Conservation (phyloP, 2,797 vertebrate species). For the Urocyon cinereoargenteus region DNA sequence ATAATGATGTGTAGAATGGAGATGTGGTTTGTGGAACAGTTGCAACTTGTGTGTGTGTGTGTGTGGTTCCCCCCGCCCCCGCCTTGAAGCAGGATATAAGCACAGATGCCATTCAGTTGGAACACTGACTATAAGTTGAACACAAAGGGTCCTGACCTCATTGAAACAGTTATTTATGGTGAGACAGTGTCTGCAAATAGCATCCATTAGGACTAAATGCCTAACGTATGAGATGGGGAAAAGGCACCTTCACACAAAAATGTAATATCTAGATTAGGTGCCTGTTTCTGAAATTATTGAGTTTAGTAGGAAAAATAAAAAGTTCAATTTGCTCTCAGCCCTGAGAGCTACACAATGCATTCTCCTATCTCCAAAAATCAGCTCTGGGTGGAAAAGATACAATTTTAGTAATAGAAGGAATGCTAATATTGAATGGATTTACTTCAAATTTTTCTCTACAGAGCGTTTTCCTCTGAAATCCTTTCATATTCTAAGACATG, state of each 20-base stretch:
- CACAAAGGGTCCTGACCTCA: constrained; percentile 70
- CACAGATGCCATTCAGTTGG: constrained; percentile 82
- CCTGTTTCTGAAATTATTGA: constrained; percentile 53
- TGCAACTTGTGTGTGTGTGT: constrained; percentile 68
- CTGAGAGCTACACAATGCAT: constrained; percentile 11
- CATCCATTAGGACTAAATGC: constrained; percentile 75
- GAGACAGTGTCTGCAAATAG: constrained; percentile 78
- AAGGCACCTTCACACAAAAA: constrained; percentile 69
- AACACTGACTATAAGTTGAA: constrained; percentile 82
- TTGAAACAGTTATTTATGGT: constrained; percentile 82
- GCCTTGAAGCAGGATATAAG: constrained; percentile 83
- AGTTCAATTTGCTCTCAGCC: constrained; percentile 25
- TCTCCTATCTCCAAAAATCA: background rate
- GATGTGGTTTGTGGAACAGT: constrained; percentile 80
- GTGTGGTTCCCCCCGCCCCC: constrained; percentile 45
- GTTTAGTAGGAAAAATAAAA: constrained; percentile 58
- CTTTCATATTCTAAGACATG: background rate
- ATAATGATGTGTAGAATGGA: constrained; percentile 82
- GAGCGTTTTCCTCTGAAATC: background rate
- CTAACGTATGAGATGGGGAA: constrained; percentile 69
- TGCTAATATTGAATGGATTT: constrained; percentile 24
- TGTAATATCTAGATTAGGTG: constrained; percentile 64
- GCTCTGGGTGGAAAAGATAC: background rate
- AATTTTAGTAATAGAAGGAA: constrained; percentile 32
- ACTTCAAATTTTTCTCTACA: constrained; percentile 42